phyloP scores from a whole-genome alignment of 2,113 vertebrate species.

The Propithecus coquereli region DNA sequence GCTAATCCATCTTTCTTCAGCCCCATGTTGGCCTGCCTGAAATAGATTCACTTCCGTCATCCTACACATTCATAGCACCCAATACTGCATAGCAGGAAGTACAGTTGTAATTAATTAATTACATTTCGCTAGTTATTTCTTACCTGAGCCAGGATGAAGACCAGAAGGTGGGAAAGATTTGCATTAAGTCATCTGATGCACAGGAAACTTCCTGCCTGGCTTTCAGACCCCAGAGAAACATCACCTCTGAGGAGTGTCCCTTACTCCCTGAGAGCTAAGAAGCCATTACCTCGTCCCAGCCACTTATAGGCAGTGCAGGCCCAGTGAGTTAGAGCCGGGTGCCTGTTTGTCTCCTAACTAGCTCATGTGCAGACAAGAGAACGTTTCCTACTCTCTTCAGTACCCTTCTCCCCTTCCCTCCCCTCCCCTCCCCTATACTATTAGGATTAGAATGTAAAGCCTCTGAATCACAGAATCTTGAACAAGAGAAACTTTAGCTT shows the following conservation, averaged over 20 bases:
- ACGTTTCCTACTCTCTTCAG: not conserved
- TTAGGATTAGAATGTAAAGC: not conserved
- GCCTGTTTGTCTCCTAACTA: not conserved
- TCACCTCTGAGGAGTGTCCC: not conserved
- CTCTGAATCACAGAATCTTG: not conserved
- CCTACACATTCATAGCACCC: no score
- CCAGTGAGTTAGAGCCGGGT: no score
- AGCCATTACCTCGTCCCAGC: not conserved
- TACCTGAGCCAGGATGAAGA: no score
- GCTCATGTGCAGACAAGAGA: not conserved
- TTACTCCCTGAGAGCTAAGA: not conserved
- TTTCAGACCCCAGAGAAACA: not conserved
- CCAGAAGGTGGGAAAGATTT: no score
- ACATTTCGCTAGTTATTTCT: no score
- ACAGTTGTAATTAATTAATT: no score
- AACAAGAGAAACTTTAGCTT: not conserved
- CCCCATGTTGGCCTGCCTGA: no score
- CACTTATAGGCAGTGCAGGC: fast-evolving
- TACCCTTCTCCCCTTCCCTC: fast-evolving
- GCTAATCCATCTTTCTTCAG: no score
- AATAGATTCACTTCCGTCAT: no score
- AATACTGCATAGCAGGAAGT: no score
- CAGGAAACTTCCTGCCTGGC: not conserved
- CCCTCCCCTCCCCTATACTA: fast-evolving
- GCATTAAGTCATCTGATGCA: not conserved